Base-by-base conservation (phyloP, 2,113 vertebrate genomes). In the Corythaeola cristata region DNA sequence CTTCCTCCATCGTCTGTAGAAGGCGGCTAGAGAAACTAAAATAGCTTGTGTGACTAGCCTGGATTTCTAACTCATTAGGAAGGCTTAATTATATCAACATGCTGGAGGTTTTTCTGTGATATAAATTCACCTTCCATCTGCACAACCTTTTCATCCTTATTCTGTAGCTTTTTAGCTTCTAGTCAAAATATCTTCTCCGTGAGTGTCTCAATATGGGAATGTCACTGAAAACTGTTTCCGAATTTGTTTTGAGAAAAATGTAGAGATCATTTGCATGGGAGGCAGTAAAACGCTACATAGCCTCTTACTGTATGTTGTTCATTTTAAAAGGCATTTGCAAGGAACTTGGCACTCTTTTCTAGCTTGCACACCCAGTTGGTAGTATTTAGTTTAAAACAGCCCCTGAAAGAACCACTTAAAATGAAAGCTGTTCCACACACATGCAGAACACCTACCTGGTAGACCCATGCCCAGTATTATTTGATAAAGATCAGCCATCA, bases 41-140 rank as follows among this genome's bases (percentile, higher is more conserved):
- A 91, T 72, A 94, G 52, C 47, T 71, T 32, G 13, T 82, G n/a
- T 75, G 44, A 63, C 73, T 89, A 89, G 81, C 30, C 52, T 91
- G 69, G 44, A 56, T 89, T 76, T 88, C 60, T 62, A 76, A 76
- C 67, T 96, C 81, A 95, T 93, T 91, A 96, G 37, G 86, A 81
- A 85, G 50, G 12, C 81, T 88, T 95, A 96, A 89, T 95, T 96
- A 91, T 89, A 92, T 92, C 77, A 95, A 87, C 52, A 81, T 78
- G 14, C 52, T 89, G 53, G 45, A 79, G 71, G 76, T 89, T 81
- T 69, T 87, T 88, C 69, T 85, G 81, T 79, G 77, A 45, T 91
- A 78, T 50, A 91, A 85, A 91, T 91, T 94, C 62, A 81, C 69
- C 69, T 96, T 89, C 89, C 85, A 91, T 91, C 81, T 96, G 84